Evolutionary conservation across 2,888 invertebrate species (phyloP).

Genomic region (Cremastinae sp.): DNA sequence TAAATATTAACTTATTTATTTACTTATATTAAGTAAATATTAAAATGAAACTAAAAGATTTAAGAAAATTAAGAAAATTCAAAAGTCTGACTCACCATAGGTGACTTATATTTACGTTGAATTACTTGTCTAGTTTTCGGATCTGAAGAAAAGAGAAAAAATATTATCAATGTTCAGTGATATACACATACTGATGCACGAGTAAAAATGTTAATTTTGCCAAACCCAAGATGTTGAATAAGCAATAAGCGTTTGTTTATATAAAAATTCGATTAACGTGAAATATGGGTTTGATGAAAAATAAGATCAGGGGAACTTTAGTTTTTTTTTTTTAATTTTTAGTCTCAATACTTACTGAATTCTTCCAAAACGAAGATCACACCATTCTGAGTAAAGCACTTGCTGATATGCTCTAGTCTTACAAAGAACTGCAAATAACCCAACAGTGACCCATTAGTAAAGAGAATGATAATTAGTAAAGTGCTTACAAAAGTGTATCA

Average conservation of each 20-base stretch:
- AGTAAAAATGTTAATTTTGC: neutral
- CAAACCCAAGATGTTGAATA: no score
- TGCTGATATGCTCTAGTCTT: slow-evolving; percentile 98
- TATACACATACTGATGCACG: no score
- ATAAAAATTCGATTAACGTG: no score
- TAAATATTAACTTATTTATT: no score
- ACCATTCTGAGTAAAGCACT: slow-evolving; percentile 99
- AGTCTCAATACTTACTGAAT: slow-evolving; percentile 92
- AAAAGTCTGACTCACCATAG: slow-evolving; percentile 99
- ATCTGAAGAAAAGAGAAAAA: slow-evolving; percentile 86
- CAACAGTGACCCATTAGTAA: slow-evolving; percentile 49
- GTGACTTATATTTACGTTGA: slow-evolving; percentile 98
- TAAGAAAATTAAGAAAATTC: no score
- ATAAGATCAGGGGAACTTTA: slow-evolving; percentile 39
- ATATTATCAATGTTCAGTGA: no score
- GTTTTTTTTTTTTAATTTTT: slow-evolving; percentile 5
- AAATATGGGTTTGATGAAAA: no score
- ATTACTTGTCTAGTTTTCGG: slow-evolving; percentile 98
- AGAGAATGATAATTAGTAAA: neutral
- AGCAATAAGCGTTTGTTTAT: neutral
- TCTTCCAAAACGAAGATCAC: slow-evolving; percentile 99
- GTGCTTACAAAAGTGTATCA: slow-evolving; percentile 34
- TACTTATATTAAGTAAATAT: no score
- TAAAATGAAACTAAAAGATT: no score
- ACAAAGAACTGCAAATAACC: slow-evolving; percentile 97